Base-by-base conservation (phyloP, 2,888 invertebrate species). In the Cephonodes hylas region DNA sequence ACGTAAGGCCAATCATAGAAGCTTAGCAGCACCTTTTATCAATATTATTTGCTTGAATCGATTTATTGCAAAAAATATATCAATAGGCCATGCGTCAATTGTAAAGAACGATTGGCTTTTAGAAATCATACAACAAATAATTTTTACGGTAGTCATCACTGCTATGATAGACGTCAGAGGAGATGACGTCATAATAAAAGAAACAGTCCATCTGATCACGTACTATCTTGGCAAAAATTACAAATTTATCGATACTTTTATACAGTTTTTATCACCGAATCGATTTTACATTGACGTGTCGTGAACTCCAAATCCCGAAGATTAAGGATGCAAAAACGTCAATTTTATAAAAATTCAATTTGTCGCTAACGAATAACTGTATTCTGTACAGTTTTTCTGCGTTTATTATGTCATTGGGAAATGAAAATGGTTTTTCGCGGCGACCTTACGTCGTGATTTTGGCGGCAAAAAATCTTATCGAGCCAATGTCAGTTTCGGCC, bases 401-500 rank as follows among this genome's bases (percentile, higher is more conserved):
- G 27, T 42, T 60, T 57, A 65, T 76, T 72, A 76, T 75, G 66
- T 78, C 74, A 77, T 69, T 67, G 53, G 67, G 72, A 77, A 74
- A 76, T 72, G 70, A 72, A 71, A 70, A 67, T 67, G 65, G 76
- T 78, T 84, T 85, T 84, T 81, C 73, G 63, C 62, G 60, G 64
- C 79, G 85, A 81, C 85, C 82, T 81, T 76, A 75, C 72, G 61
- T 70, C 69, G 73, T 65, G 73, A 73, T 85, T 85, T 84, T 84
- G 81, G 78, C 80, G 81, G 80, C 80, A 88, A 87, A 89, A 91
- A 91, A 63, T 71, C 68, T 75, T 69, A 77, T 74, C 75, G 71
- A 64, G 79, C 84, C 92, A 92, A 91, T 92, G 91, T 88, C 92
- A 88, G 77, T 71, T 67, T 69, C 87, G 80, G 70, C 85, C 87